Evolutionary conservation across 2,113 vertebrate species (phyloP), one percentile per base, ranked within the genome.

Genomic region (Delphinus delphis): DNA sequence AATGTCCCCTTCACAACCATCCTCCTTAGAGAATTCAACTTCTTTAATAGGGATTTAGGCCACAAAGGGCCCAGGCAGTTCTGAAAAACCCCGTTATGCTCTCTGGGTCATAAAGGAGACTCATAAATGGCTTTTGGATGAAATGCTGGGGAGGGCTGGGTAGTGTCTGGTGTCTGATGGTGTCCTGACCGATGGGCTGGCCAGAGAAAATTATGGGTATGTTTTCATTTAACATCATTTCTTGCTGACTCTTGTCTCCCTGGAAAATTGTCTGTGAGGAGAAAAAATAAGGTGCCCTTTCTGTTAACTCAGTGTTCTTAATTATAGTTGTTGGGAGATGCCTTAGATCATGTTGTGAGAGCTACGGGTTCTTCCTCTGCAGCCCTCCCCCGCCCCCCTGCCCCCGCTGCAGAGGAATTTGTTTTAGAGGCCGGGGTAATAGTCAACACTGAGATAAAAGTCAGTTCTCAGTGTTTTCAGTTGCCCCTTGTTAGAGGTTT

Each of bases 251-350:
- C 92, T 73, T 33, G 82, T 95, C 96, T 97, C 77, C 67, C 79
- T 85, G 84, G 94, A 93, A 96, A 94, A 96, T 62, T 71, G 62
- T 94, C 93, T 1, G 2, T 7, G n/a, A 94, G 94, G 89, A 97
- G 62, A 93, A 13, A 68, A 68, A 92, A 18, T 88, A 85, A 93
- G 86, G 84, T 68, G 31, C 44, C 83, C 67, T 95, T 79, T 90
- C 88, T 85, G 74, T 94, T 90, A 92, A 73, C 81, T 93, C 41
- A 62, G 87, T 91, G 95, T 96, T 91, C 82, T 95, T 98, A 97
- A 98, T 98, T 97, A 90, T 33, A 95, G 77, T 92, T 97, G 74
- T 94, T 88, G 86, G 68, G 86, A 95, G 91, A 84, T 89, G 93
- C 84, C 73, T 97, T 84, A 87, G 85, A 83, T 96, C 70, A 2